Evolutionary conservation across 2,888 invertebrate genomes (phyloP), one percentile per base, ranked within the genome.

Genomic region (Drosophila lutescens): DNA sequence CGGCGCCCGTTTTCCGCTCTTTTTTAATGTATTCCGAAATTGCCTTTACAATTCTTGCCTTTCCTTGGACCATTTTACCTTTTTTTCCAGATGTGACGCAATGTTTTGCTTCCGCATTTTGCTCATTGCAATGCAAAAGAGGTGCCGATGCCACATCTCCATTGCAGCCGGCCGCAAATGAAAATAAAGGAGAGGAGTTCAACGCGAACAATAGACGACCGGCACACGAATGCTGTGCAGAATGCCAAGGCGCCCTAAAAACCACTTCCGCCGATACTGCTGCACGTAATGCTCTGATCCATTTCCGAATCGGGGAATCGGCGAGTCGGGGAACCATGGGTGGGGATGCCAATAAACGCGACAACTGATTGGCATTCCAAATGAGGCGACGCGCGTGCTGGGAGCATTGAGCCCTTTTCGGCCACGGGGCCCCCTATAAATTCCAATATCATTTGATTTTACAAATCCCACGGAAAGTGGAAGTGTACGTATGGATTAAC

Each of bases 291-390:
- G 57, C 70, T 46, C 54, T 62, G 73, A 55, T 57, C 51, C 57
- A 53, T 32, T 46, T 36, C 44, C 47, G 40, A 23, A 26, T 13
- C 34, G 12, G 44, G 41, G 56, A 50, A 10, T 49, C 49, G 46
- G 46, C 38, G 46, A 49, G n/a, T 43, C 49, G 50, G 57, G 47
- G 41, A 17, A 17, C 7, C 30, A 9, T 26, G 38, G 46, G 36
- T 12, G 54, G 59, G 57, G 63, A 55, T 56, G 63, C 75, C 86
- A 82, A 84, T 86, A 82, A 84, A 77, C 66, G 69, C 68, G 76
- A 51, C 66, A 71, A 61, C 82, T 86, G 82, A 84, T 81, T 82
- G 79, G 85, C 87, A 83, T 83, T 70, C 85, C 74, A 86, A 83
- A 81, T 81, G 82, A 81, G 77, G 26, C 50, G 65, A 43, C 53